Base-by-base conservation (phyloP, 2,888 invertebrate genomes). In the Carabus problematicus region DNA sequence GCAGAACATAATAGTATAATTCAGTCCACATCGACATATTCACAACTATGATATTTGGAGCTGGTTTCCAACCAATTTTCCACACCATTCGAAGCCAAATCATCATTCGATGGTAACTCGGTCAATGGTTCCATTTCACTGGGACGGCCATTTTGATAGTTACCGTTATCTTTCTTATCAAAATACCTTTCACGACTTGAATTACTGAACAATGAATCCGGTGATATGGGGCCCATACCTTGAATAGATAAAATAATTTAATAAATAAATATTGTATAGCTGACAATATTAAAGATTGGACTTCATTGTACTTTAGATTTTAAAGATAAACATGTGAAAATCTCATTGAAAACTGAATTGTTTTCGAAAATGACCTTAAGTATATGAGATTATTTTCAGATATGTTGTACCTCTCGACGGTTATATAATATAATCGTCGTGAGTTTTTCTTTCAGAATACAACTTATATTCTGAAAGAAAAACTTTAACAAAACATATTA, bases 41-140 rank as follows among this genome's bases (percentile, higher is more conserved):
- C 91, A 75, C 91, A 91, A 77, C 91, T 91, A 77, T 91, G 91
- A 77, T 90, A 91, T 76, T 91, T 91, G 43, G 90, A 91, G 69
- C 90, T 90, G 0, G 89, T 89, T 75, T 91, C 91, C 16, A 90
- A 84, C 84, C 90, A 91, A 75, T 89, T 90, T 76, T 91, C 91
- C 0, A 90, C 89, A 6, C 86, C 87, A 69, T 84, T 86, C 55
- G 86, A 84, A 0, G 89, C 88, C 12, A 90, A 80, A 74, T 90
- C 88, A 75, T 89, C 89, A 71, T 90, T 90, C 0, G 90, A 90
- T 1, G 86, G 89, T 3, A 86, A 78, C 75, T 88, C 89, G 0
- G 88, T 89, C 12, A 91, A 79, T 0, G 91, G 91, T 77, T 89
- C 87, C 81, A 91, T 85, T 75, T 90, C 89, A 39, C 84, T 82